phyloP scores from a whole-genome alignment of 2,888 invertebrate genomes.

The Drosophila vallismaia region DNA sequence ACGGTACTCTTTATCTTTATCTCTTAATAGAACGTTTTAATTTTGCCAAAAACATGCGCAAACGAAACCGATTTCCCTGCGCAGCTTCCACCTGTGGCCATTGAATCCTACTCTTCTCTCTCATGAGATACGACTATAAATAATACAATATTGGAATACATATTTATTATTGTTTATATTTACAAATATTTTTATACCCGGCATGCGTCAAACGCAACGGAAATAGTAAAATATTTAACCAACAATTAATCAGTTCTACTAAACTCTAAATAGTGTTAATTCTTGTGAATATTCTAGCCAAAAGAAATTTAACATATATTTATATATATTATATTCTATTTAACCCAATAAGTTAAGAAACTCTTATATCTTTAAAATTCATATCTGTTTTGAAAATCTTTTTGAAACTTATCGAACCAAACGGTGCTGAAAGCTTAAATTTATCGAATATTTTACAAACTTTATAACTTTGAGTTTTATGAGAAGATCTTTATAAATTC shows the following conservation, averaged over 20 bases:
- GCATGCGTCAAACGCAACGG: neutral
- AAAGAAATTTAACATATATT: neutral
- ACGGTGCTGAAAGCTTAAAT: too few relatives aligned
- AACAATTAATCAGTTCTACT: too few relatives aligned
- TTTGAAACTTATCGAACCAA: too few relatives aligned
- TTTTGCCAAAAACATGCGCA: slow-evolving; percentile 73
- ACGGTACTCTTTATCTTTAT: slow-evolving; percentile 17
- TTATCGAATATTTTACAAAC: too few relatives aligned
- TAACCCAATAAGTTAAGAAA: too few relatives aligned
- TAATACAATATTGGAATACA: slow-evolving; percentile 48
- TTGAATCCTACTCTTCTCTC: slow-evolving; percentile 25
- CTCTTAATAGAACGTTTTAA: slow-evolving; percentile 14
- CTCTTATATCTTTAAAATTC: too few relatives aligned
- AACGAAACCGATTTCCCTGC: slow-evolving; percentile 47
- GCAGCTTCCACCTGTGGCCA: slow-evolving; percentile 67
- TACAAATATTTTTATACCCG: slow-evolving; percentile 48
- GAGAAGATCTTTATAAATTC: too few relatives aligned
- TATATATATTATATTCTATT: too few relatives aligned
- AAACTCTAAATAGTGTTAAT: neutral
- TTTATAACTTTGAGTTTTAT: too few relatives aligned
- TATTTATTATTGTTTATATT: slow-evolving; percentile 75
- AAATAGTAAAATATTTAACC: neutral
- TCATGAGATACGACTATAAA: slow-evolving; percentile 33
- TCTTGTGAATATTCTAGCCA: neutral
- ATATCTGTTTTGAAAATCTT: too few relatives aligned